A percentile compares a stretch with the other conserved stretches of the same genome.
These are phyloP conservation scores for Syrrhaptes paradoxus DNA, from an alignment of 2,113 vertebrate species.

Conservation along the genomic window DNA sequence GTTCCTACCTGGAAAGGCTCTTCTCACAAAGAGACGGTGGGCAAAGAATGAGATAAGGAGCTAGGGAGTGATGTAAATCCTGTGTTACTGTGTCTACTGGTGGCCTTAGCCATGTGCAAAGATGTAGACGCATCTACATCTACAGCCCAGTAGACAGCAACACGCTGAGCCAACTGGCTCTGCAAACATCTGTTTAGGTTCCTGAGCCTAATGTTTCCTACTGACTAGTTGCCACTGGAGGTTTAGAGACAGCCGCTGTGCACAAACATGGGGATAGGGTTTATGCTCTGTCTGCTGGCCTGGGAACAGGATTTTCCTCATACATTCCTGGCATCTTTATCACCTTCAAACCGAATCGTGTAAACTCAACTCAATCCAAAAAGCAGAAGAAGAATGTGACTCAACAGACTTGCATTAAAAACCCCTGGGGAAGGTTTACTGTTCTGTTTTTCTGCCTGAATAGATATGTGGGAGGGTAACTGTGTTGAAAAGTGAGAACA, in stretches of 20 bases:
- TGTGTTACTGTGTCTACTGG: background rate
- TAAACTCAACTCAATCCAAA: conserved; percentile 1
- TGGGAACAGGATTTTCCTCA: conserved; percentile 19
- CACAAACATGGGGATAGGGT: background rate
- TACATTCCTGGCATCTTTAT: background rate
- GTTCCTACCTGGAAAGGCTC: background rate
- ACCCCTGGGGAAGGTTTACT: conserved; percentile 37
- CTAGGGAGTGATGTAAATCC: background rate
- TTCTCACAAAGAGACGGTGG: background rate
- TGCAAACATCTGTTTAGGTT: background rate
- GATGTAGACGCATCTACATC: background rate
- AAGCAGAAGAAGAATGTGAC: conserved; percentile 14
- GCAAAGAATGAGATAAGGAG: background rate
- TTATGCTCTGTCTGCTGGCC: background rate
- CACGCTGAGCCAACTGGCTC: background rate
- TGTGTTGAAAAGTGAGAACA: conserved; percentile 60
- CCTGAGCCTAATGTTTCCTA: background rate
- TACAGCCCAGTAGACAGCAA: background rate
- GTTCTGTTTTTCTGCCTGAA: conserved; percentile 51
- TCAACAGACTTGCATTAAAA: conserved; percentile 53
- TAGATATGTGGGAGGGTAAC: conserved; percentile 49
- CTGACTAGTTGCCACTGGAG: background rate
- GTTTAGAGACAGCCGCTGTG: background rate
- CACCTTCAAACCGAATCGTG: background rate
- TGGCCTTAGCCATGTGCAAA: background rate